Percentiles rank a stretch among this genome's conserved stretches.
phyloP scores from a whole-genome alignment of 2,888 invertebrate species.

The Drosophila macrospina region DNA sequence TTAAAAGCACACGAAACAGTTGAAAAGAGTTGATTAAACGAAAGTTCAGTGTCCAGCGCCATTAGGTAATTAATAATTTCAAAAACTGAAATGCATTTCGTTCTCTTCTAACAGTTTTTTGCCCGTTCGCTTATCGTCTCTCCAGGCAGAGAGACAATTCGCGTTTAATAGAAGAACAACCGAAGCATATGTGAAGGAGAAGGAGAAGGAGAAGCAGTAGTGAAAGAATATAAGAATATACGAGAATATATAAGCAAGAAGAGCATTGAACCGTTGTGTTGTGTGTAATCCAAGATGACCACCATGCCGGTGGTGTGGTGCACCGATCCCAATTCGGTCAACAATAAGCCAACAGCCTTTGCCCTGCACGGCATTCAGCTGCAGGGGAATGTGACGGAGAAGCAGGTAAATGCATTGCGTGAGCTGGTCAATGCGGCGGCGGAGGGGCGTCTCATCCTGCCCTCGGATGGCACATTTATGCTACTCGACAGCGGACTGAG shows the following conservation, averaged over 20 bases:
- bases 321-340: conserved; percentile 85
- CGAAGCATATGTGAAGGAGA: neutral
- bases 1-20: conserved; percentile 49
- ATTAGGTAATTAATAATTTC: conserved; percentile 19
- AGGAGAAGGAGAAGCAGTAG: neutral
- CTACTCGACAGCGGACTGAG: conserved; percentile 85
- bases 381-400: conserved; percentile 85
- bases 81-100: conserved; percentile 43
- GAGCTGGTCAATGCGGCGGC: conserved; percentile 85
- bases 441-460: conserved; percentile 85
- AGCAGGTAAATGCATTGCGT: conserved; percentile 84
- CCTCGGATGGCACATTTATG: conserved; percentile 85
- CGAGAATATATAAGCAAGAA: conserved; percentile 16
- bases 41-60: conserved; percentile 43
- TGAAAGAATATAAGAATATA: neutral
- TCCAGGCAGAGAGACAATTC: conserved; percentile 37
- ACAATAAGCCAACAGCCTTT: conserved; percentile 85
- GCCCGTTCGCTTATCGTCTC: conserved; percentile 33
- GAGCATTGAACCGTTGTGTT: conserved; percentile 35
- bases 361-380: conserved; percentile 85
- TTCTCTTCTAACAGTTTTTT: conserved; percentile 51
- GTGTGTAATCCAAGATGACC: conserved; percentile 75
- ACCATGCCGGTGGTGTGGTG: conserved; percentile 86
- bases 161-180: conserved; percentile 29
- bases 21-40: conserved; percentile 17